phyloP scores from a whole-genome alignment of 2,888 invertebrate genomes.

The Neuroscelio doddi region DNA sequence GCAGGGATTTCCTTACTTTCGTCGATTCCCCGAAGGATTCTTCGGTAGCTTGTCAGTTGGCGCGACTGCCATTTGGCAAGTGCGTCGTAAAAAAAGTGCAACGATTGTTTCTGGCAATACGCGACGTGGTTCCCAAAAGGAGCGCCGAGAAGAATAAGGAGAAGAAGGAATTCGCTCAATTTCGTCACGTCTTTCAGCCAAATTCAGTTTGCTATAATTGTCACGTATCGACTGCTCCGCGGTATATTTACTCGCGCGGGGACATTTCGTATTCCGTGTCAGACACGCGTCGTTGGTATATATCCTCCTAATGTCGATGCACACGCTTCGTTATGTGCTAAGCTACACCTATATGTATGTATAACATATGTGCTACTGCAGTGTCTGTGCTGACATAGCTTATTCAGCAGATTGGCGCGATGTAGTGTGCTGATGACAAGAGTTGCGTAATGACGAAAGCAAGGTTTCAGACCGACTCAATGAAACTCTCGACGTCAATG shows the following conservation, averaged over 20 bases:
- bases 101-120: constrained; percentile 14
- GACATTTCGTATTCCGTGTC: constrained; percentile 34
- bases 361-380: constrained; percentile 19
- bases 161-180: constrained; percentile 32
- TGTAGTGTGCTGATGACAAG: constrained; percentile 31
- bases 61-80: constrained; percentile 9
- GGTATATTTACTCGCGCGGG: constrained; percentile 31
- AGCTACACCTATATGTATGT: constrained; percentile 14
- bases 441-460: constrained; percentile 61
- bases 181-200: constrained; percentile 23
- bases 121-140: constrained; percentile 13
- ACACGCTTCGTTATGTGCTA: constrained; percentile 34
- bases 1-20: constrained; percentile 10
- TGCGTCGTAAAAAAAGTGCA: background rate
- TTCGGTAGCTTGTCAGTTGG: constrained; percentile 12
- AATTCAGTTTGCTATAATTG: constrained; percentile 42
- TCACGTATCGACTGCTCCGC: constrained; percentile 38
- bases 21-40: constrained; percentile 5
- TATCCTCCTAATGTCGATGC: constrained; percentile 34
- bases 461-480: constrained; percentile 59
- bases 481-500: constrained; percentile 54
- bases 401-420: constrained; percentile 3
- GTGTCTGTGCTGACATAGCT: constrained; percentile 4
- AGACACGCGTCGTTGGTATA: constrained; percentile 30
- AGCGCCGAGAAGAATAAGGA: constrained; percentile 9